Percentiles rank a stretch among this genome's conserved stretches.
These are phyloP conservation scores for Sitophilus oryzae DNA, from an alignment of 1,140 invertebrate species.

Conservation along the genomic window DNA sequence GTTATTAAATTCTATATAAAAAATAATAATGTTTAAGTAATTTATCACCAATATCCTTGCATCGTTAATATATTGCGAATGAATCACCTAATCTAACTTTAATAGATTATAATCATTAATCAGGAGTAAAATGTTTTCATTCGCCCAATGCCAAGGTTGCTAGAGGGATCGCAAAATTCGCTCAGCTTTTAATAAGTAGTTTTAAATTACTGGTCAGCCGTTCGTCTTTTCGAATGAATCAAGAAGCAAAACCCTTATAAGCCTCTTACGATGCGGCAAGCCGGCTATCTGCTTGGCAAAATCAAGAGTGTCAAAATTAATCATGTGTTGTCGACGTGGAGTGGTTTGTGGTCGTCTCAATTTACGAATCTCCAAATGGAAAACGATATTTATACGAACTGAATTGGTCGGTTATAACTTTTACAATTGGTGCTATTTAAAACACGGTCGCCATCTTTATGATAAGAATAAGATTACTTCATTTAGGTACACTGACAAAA, in stretches of 20 bases:
- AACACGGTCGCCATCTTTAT: too few species aligned
- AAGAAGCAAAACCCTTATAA: slow-evolving; percentile 16
- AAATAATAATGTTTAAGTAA: too few species aligned
- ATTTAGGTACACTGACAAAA: too few species aligned
- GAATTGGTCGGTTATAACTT: too few species aligned
- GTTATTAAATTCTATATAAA: too few species aligned
- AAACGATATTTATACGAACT: slow-evolving; percentile 34
- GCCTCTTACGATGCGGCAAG: slow-evolving; percentile 7
- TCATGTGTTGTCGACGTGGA: slow-evolving; percentile 28
- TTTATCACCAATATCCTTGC: too few species aligned
- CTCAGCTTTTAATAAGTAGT: not conserved
- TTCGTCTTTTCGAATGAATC: slow-evolving; percentile 1
- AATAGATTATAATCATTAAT: too few species aligned
- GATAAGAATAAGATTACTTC: too few species aligned
- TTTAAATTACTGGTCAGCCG: not conserved
- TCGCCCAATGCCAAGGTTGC: not conserved
- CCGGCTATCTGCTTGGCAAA: slow-evolving; percentile 18
- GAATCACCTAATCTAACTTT: too few species aligned
- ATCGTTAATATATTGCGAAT: too few species aligned
- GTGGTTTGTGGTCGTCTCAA: slow-evolving; percentile 26
- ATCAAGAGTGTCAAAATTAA: slow-evolving; percentile 32
- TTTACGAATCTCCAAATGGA: slow-evolving; percentile 26
- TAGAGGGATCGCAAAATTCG: not conserved
- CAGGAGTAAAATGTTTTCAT: too few species aligned
- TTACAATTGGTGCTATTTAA: too few species aligned